Base-by-base conservation (phyloP, 2,888 invertebrate species). In the Tridacna crocea region DNA sequence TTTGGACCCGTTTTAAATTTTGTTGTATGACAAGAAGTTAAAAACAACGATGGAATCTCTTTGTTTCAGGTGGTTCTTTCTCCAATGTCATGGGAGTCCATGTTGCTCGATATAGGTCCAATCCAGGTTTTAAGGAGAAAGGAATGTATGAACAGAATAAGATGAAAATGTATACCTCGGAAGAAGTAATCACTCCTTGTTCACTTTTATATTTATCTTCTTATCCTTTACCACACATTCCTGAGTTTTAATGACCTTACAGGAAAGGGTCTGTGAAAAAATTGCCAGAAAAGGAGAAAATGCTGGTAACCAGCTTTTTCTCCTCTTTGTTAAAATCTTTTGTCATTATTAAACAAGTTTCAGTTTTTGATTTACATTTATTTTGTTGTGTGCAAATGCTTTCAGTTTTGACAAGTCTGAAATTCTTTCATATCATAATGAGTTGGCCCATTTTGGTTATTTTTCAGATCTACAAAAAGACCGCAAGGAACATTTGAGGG, bases 41-140 rank as follows among this genome's bases (percentile, higher is more conserved):
- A 36, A 36, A 36, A 36, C 36, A 36, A 8, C 8, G 8, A 36
- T 36, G 3, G 36, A 36, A 36, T 36, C 36, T 36, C 36, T 36
- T 36, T 2, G 36, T 36, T 46, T 15, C 36, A 74, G 74, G 74
- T 36, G 74, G 74, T 15, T 98, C 98, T 0, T 96, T 98, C 91
- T 96, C 98, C 10, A 98, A 98, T 93, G 98, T 98, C 75, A 98
- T 98, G 91, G 98, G 97, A n/a, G 97, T 98, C 80, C 97, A 97
- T 92, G 96, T 97, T 90, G 98, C 98, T 1, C 95, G 98, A 77
- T 96, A 96, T 92, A 95, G 96, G 92, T 96, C 95, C 89, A 96
- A 96, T 91, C 97, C 97, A 0, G 96, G 97, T 88, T 95, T 96
- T 80, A 97, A 97, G 97, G 95, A 94, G 88, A 96, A 96, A 94